Conservation (phyloP, 2,113 vertebrate species). For the Cygnus atratus region DNA sequence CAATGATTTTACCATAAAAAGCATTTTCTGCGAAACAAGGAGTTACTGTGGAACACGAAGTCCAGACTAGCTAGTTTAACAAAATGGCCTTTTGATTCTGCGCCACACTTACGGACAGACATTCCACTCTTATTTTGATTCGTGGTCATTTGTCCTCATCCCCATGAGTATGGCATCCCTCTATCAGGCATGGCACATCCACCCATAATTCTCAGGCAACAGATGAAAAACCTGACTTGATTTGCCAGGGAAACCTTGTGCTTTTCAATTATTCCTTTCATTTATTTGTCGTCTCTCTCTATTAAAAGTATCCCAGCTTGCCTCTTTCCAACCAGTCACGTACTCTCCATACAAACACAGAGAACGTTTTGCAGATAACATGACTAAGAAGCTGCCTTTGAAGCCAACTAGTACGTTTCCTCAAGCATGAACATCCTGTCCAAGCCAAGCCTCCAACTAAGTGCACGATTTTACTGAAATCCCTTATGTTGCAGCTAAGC, state of each 20-base stretch:
- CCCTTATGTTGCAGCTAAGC: background rate
- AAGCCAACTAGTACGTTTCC: background rate
- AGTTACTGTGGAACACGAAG: background rate
- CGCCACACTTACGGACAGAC: background rate
- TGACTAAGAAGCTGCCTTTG: background rate
- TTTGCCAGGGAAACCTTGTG: background rate
- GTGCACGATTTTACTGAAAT: background rate
- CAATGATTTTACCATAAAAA: background rate
- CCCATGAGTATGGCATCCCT: background rate
- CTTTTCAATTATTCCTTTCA: background rate
- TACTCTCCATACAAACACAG: background rate
- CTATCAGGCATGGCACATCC: background rate
- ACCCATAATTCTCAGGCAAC: background rate
- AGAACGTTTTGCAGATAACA: background rate
- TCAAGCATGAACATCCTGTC: background rate
- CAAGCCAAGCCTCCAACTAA: background rate
- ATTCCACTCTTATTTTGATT: background rate
- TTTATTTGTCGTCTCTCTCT: background rate
- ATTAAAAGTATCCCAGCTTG: background rate
- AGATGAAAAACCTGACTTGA: background rate
- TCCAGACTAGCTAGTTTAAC: background rate
- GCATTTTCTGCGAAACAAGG: constrained; percentile 9
- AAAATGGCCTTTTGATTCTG: constrained; percentile 20
- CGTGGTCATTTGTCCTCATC: background rate
- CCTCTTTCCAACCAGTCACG: background rate